Base-by-base conservation (phyloP, 1,140 invertebrate species). In the Akabosia matsudoensis region DNA sequence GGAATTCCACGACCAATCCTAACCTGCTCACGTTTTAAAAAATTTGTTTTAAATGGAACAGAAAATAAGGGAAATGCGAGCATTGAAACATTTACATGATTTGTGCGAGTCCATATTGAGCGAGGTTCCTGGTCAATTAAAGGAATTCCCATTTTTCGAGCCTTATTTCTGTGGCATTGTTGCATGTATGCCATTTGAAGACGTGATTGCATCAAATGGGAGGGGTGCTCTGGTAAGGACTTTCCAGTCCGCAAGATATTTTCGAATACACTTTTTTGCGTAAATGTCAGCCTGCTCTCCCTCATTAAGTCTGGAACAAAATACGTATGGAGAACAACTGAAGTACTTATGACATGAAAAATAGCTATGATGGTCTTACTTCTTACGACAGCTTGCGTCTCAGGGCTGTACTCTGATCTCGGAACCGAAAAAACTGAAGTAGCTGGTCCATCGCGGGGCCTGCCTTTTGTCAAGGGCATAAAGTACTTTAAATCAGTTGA, bases 221-320 rank as follows among this genome's bases (percentile, higher is more conserved):
- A 28, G 1, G 70, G 70, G n/a, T 51, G 34, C 34, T 34, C n/a
- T 16, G 70, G 70, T 72, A 72, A 72, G 13, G 70, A 34, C 4
- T 45, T 1, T 14, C 70, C 70, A 24, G 16, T 72, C 26, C 70
- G 70, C 24, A 72, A 34, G 45, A 72, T 72, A n/a, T 33, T 45
- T 34, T 72, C 33, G 14, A 72, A 72, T 4, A 34, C 34, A 22
- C 24, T 3, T 28, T 51, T 34, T 22, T 72, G 70, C 1, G 70
- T 72, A 28, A 72, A 72, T n/a, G 70, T 37, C 7, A 72, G 70
- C 26, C 70, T 18, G 26, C 70, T 72, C 24, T 72, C 70, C 4
- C 28, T 7, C 67, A 70, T 70, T 22, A 70, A 16, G 31, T 70
- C 67, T 70, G 24, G 1, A 70, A 45, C 37, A 45, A n/a, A n/a